Evolutionary conservation across 2,113 vertebrate genomes (phyloP).

Genomic region (Emydocephalus ijimae): DNA sequence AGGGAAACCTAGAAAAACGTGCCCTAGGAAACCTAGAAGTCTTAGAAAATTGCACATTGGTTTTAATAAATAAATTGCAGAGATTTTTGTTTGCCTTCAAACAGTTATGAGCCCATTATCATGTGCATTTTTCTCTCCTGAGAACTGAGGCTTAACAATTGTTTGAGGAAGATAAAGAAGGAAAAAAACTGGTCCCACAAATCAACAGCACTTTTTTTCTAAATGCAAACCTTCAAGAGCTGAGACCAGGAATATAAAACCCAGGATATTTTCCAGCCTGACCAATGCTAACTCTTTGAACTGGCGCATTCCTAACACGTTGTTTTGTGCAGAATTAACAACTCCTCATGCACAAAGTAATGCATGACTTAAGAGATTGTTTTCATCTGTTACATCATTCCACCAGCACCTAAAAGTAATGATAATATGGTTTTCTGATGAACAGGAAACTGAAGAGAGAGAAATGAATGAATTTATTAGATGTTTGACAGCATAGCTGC

Average conservation of each 20-base stretch:
- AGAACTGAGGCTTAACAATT: neutral
- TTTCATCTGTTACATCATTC: neutral
- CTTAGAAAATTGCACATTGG: neutral
- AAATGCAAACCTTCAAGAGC: neutral
- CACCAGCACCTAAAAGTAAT: neutral
- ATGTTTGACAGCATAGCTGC: neutral
- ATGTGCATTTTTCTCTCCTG: neutral
- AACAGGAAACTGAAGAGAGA: neutral
- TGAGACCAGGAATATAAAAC: neutral
- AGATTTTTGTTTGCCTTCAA: neutral
- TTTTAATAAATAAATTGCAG: neutral
- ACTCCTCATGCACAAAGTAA: neutral
- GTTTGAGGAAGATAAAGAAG: neutral
- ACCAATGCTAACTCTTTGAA: neutral
- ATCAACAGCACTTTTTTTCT: neutral
- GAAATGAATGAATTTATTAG: neutral
- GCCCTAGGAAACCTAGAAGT: neutral
- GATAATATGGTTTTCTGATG: neutral
- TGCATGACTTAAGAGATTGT: neutral
- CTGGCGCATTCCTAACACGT: neutral
- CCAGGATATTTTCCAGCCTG: neutral
- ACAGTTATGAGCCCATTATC: neutral
- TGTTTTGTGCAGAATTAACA: neutral
- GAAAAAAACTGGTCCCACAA: neutral
- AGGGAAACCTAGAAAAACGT: neutral